Evolutionary conservation across 2,888 invertebrate species (phyloP).

Genomic region (Synanthedon vespiformis): DNA sequence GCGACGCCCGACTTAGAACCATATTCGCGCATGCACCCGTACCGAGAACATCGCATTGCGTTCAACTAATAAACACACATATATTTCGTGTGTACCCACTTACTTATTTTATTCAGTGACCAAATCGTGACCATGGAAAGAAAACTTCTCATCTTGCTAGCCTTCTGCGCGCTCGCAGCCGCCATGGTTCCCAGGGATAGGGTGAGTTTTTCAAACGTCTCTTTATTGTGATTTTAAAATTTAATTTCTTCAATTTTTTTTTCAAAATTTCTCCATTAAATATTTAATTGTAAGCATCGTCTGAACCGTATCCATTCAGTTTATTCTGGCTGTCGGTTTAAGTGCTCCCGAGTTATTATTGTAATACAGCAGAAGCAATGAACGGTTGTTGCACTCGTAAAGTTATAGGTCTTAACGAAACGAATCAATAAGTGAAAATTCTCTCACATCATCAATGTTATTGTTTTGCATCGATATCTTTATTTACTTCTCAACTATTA

Average conservation of each 20-base stretch:
- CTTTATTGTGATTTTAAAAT: neutral
- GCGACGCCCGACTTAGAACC: conserved; percentile 1
- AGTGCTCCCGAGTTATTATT: neutral
- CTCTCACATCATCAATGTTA: no score
- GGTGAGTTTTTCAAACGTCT: conserved; percentile 29
- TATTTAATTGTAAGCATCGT: neutral
- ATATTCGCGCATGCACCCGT: neutral
- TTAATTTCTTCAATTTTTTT: no score
- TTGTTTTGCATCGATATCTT: no score
- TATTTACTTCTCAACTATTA: no score
- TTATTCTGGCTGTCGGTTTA: neutral
- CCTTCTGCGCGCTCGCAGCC: conserved; percentile 24
- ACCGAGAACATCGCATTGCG: conserved; percentile 8
- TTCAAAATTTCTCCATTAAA: neutral
- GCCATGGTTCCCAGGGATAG: conserved; percentile 37
- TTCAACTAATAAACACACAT: conserved; percentile 6
- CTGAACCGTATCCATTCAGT: neutral
- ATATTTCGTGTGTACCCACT: conserved; percentile 5
- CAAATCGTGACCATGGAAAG: conserved; percentile 27
- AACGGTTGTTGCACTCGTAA: neutral
- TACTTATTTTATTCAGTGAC: conserved; percentile 1
- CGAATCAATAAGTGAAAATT: neutral
- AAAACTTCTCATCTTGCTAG: conserved; percentile 26
- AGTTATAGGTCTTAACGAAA: neutral
- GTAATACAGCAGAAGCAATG: neutral